Conservation (phyloP, 1,140 invertebrate genomes). For the Aphaenogaster ashmeadi region DNA sequence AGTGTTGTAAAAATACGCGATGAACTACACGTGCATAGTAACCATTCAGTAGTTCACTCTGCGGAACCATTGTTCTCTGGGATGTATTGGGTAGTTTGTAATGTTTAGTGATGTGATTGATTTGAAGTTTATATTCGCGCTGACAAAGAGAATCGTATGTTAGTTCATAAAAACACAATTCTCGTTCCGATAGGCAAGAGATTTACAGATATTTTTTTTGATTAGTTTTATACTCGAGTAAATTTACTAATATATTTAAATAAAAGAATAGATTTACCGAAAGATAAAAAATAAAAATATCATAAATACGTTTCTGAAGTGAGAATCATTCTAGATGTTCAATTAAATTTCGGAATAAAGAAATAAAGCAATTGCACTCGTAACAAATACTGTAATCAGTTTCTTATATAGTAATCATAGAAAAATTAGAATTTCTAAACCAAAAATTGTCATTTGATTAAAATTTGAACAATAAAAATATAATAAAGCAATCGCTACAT, state of each 20-base stretch:
- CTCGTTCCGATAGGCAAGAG: not conserved
- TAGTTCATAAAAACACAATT: not conserved
- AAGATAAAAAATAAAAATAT: not conserved
- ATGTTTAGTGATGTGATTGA: slow-evolving; percentile 20
- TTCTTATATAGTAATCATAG: not conserved
- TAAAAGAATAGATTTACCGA: not conserved
- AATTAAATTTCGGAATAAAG: not conserved
- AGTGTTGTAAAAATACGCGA: slow-evolving; percentile 12
- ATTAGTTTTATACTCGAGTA: not conserved
- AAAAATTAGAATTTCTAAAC: not conserved
- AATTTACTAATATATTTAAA: not conserved
- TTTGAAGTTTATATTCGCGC: not conserved
- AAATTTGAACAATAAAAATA: slow-evolving; percentile 7
- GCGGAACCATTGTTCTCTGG: not conserved
- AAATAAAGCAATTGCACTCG: not conserved
- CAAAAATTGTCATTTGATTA: not conserved
- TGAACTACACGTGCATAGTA: not conserved
- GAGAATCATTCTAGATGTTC: not conserved
- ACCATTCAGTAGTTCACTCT: not conserved
- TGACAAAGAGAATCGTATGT: not conserved
- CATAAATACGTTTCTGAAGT: not conserved
- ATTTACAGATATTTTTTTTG: not conserved
- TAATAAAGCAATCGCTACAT: slow-evolving; percentile 3
- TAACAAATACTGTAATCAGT: not conserved
- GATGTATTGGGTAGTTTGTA: not conserved